phyloP scores from a whole-genome alignment of 2,797 vertebrate genomes.

The Macrochelys suwanniensis region DNA sequence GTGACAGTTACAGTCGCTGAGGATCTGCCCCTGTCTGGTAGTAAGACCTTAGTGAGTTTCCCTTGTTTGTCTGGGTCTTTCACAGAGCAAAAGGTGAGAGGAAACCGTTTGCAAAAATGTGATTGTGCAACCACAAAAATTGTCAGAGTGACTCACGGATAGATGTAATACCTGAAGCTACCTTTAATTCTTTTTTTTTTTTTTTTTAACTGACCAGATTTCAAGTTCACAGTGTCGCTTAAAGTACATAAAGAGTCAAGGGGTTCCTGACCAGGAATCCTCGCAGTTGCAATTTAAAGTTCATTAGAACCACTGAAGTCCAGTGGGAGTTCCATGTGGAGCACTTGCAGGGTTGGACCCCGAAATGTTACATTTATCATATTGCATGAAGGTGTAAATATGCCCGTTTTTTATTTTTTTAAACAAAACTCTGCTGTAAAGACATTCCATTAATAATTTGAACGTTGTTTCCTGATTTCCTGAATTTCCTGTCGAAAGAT shows the following conservation, averaged over 20 bases:
- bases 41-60: neutral
- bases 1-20: neutral
- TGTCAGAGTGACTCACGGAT: neutral
- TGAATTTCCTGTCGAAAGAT: neutral
- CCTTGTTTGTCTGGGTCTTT: neutral
- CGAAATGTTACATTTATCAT: accelerated
- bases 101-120: neutral
- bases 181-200: neutral
- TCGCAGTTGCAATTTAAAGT: accelerated
- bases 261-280: neutral
- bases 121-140: neutral
- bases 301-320: neutral
- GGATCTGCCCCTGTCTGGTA: neutral
- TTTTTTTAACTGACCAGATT: neutral
- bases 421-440: neutral
- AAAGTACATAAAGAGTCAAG: neutral
- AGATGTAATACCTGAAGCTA: neutral
- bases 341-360: accelerated
- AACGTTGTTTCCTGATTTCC: accelerated
- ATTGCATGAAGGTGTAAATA: accelerated
- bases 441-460: neutral
- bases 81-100: neutral
- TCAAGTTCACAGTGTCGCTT: neutral
- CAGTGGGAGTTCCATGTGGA: neutral
- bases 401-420: neutral